Base-by-base conservation (phyloP, 2,888 invertebrate species). In the Heteromurus nitidus region DNA sequence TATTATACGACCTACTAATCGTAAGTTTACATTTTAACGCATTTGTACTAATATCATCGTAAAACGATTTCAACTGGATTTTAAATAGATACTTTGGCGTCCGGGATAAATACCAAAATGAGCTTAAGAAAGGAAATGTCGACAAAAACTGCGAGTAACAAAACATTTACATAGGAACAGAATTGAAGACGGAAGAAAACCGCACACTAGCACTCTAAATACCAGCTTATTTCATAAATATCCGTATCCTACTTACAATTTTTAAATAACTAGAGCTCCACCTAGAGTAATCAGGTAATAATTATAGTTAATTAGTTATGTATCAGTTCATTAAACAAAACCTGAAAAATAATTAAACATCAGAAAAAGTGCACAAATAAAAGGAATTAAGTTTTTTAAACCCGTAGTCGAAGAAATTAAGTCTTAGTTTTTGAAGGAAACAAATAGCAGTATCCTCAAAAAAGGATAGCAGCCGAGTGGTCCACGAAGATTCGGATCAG, bases 1-100 rank as follows among this genome's bases (percentile, higher is more conserved):
- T n/a, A n/a, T n/a, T 50, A 5, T 50, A 50, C 7, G 26, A 64
- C 20, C 2, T 58, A 64, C 42, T n/a, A n/a, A n/a, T n/a, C n/a
- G n/a, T 36, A 36, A 18, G 20, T 24, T 77, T 77, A 69, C 79
- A 70, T 77, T 79, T 31, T 20, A 60, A 64, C 62, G 53, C 55
- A 3, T 79, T 79, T 79, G 79, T 79, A 79, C 79, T 79, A 22
- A 70, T 79, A 79, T 20, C 55, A 75, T 67, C 67, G 36, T 50
- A 53, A 31, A 77, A 69, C 77, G 47, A 13, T 50, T 50, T 30
- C 31, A 60, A 50, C 22, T 58, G 26, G 50, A 44, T 16, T 58
- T 47, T 20, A 20, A 50, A 20, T n/a, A 53, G 5, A 28, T 47
- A 42, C 47, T 70, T 70, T 70, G 53, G 69, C 65, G 64, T 70